Evolutionary conservation across 2,113 vertebrate species (phyloP).

Genomic region (Nibea coibor): DNA sequence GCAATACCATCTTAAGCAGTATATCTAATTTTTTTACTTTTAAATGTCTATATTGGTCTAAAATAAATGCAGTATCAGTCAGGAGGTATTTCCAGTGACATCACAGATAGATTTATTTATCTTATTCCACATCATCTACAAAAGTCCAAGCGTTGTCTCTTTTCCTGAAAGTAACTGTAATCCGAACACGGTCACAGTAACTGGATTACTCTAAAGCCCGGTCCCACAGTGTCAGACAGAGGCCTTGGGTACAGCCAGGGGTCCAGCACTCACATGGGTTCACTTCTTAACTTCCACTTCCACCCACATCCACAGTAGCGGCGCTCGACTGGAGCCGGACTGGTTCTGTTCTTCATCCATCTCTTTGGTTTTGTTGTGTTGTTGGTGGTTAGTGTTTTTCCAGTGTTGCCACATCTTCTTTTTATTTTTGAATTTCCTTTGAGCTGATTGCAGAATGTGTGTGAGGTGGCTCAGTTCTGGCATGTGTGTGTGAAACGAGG

Average conservation of each 20-base stretch:
- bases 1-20: too few relatives aligned
- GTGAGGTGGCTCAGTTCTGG: conserved; percentile 47
- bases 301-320: conserved; percentile 25
- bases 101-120: background rate
- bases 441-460: conserved; percentile 48
- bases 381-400: conserved; percentile 36
- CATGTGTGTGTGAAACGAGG: conserved; percentile 4
- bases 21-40: background rate
- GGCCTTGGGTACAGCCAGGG: conserved; percentile 17
- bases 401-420: conserved; percentile 35
- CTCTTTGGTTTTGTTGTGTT: conserved; percentile 45
- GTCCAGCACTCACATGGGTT: conserved; percentile 37
- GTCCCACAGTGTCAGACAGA: conserved; percentile 10
- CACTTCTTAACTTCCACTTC: conserved; percentile 5
- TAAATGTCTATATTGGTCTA: background rate
- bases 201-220: background rate
- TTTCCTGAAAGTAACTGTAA: background rate
- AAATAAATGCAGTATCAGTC: background rate
- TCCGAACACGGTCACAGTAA: background rate
- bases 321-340: conserved; percentile 11
- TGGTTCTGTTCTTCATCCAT: conserved; percentile 55
- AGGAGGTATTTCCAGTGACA: background rate
- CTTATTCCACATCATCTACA: background rate
- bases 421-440: conserved; percentile 44
- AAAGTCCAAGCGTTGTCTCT: background rate